These are phyloP conservation scores for Drosophila imparisetae DNA, from an alignment of 2,888 invertebrate genomes.

Conservation along the genomic window DNA sequence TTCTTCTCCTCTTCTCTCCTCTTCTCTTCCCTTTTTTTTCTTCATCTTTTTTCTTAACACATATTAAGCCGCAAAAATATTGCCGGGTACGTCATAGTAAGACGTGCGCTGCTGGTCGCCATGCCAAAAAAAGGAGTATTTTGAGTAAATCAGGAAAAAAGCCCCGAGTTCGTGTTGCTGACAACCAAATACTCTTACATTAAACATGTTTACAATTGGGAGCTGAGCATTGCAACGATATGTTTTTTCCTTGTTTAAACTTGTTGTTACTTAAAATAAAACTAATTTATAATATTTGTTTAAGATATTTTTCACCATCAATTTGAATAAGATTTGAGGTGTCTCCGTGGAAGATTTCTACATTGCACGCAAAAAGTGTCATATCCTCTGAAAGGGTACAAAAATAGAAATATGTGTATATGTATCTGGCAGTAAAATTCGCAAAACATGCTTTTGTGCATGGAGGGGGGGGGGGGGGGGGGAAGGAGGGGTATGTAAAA, in stretches of 20 bases:
- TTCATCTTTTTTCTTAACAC: constrained; percentile 55
- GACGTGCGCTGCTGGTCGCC: constrained; percentile 27
- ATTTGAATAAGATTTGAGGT: background rate
- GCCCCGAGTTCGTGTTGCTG: background rate
- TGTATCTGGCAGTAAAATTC: constrained; percentile 17
- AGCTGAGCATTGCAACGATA: background rate
- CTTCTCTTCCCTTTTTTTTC: constrained; percentile 19
- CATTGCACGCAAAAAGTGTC: background rate
- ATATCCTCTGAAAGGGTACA: background rate
- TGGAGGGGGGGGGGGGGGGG: no score
- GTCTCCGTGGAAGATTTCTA: background rate
- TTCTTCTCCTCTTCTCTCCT: constrained; percentile 10
- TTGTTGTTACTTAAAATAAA: no score
- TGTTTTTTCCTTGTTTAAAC: background rate
- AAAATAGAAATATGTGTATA: constrained; percentile 13
- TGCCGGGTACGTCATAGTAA: constrained; percentile 47
- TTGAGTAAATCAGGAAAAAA: constrained; percentile 7
- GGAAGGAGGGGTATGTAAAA: background rate
- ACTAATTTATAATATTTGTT: background rate
- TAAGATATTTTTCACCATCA: background rate
- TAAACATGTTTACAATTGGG: background rate
- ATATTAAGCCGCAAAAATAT: constrained; percentile 81
- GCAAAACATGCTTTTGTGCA: constrained; percentile 33
- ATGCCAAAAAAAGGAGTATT: constrained; percentile 23
- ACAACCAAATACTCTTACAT: background rate